Evolutionary conservation across 2,113 vertebrate genomes (phyloP), one percentile per base, ranked within the genome.

Genomic region (Centropus bengalensis): DNA sequence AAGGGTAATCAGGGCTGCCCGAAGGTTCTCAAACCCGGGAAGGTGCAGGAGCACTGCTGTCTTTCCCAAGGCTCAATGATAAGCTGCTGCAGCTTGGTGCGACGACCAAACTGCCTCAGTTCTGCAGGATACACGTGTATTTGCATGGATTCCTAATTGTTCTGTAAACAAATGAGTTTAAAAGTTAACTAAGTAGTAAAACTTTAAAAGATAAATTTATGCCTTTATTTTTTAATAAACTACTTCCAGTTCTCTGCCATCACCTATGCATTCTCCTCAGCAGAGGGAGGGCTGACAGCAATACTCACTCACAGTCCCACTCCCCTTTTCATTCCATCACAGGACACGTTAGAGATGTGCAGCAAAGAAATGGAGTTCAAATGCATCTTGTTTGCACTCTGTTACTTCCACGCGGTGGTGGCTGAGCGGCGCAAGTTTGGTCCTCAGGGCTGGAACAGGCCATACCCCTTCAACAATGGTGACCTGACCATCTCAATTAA

Each of bases 21-120:
- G 0, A 33, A 33, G 30, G 52, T 2, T 56, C 51, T 82, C 11
- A 2, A 17, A 7, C 6, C 32, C 16, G 38, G 54, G 62, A 24
- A 22, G 58, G 18, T 24, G 30, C 12, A 20, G 30, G 12, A 13
- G 28, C 20, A 7, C 30, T 4, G 9, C 6, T 22, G 51, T 47
- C 71, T 59, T 63, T 71, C 56, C 62, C 27, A 30, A 24, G 18
- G 56, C 20, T 12, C 56, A 66, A 32, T 8, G 40, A 24, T 5
- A 5, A 64, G 56, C 51, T 24, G 49, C 64, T 51, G 59, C 44
- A 42, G 52, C 55, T 32, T 27, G 26, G 21, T 68, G 44, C 68
- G 38, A 27, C 7, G 1, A 59, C 23, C 10, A 11, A 49, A 26
- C 15, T 5, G 3, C 15, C 74, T 38, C 5, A 38, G 20, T 9